phyloP scores from a whole-genome alignment of 92 coral and sea anemone species.

The Meandrina meandrites region DNA sequence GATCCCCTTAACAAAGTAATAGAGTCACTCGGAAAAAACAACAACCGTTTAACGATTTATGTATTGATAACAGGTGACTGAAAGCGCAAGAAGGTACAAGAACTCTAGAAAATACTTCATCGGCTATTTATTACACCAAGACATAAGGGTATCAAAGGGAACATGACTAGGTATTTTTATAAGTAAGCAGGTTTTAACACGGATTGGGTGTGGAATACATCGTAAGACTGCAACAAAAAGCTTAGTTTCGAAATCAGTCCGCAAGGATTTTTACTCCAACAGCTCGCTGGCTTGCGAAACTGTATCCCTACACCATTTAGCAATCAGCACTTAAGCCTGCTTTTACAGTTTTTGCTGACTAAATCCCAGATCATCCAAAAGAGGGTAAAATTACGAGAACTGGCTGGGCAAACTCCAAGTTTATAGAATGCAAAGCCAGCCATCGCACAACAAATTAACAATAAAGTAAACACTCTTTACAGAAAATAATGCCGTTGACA shows the following conservation, averaged over 20 bases:
- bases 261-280: background rate
- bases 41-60: constrained; percentile 33
- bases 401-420: constrained; percentile 15
- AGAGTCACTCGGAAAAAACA: constrained; percentile 10
- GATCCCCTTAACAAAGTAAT: constrained; percentile 37
- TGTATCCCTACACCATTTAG: background rate
- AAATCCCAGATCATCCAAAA: background rate
- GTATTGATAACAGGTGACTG: constrained; percentile 27
- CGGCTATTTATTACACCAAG: constrained; percentile 9
- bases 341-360: background rate
- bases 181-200: background rate
- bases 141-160: background rate
- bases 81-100: background rate
- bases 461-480: constrained; percentile 32
- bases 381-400: background rate
- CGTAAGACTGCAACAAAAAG: background rate
- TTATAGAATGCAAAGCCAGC: constrained; percentile 12
- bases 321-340: background rate
- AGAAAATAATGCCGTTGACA: constrained; percentile 27
- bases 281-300: background rate
- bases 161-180: background rate
- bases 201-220: background rate
- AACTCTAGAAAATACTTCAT: constrained; percentile 6
- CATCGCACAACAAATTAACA: constrained; percentile 11
- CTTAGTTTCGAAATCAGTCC: background rate